A percentile compares a stretch with the other conserved stretches of the same genome.
Evolutionary conservation across 1,140 invertebrate species (phyloP).

Genomic region (Leptoteleia sp.): DNA sequence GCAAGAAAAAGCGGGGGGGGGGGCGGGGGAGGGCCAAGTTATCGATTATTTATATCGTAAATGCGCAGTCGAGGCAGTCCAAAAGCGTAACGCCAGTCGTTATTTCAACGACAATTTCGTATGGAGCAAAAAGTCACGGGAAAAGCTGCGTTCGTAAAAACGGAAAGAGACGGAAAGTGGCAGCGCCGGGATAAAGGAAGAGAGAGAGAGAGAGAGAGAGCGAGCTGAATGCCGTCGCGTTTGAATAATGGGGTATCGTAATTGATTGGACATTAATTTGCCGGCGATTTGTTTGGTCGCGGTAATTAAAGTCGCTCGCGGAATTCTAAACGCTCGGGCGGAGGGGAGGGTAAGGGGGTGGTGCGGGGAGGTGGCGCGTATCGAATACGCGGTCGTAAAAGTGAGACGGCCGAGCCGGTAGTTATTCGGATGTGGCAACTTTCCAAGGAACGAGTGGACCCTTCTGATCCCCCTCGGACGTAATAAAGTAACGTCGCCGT

Average conservation of each 20-base stretch:
- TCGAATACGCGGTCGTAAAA: slow-evolving; percentile 59
- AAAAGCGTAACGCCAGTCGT: no score
- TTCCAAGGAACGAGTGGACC: slow-evolving; percentile 58
- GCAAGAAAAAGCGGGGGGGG: no score
- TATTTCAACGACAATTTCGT: no score
- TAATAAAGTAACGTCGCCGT: slow-evolving; percentile 53
- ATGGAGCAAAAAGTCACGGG: no score
- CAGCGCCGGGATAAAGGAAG: no score
- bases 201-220: no score
- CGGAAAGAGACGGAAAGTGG: no score
- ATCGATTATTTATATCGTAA: no score
- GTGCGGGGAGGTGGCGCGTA: slow-evolving; percentile 1
- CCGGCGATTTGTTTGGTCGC: slow-evolving; percentile 39
- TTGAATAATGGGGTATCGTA: slow-evolving; percentile 10
- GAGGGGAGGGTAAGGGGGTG: not conserved
- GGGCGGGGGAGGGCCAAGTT: no score
- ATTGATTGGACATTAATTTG: slow-evolving; percentile 49
- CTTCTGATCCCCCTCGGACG: slow-evolving; percentile 41
- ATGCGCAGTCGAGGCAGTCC: no score
- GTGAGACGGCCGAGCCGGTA: slow-evolving; percentile 44
- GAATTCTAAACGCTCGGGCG: slow-evolving; percentile 26
- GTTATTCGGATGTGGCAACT: slow-evolving; percentile 60
- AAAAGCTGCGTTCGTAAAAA: no score
- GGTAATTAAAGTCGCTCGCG: slow-evolving; percentile 43
- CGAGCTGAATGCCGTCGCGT: no score